Percentiles rank a stretch among this genome's conserved stretches.
Conservation (phyloP, 2,113 vertebrate species). For the Meleagris gallopavo region DNA sequence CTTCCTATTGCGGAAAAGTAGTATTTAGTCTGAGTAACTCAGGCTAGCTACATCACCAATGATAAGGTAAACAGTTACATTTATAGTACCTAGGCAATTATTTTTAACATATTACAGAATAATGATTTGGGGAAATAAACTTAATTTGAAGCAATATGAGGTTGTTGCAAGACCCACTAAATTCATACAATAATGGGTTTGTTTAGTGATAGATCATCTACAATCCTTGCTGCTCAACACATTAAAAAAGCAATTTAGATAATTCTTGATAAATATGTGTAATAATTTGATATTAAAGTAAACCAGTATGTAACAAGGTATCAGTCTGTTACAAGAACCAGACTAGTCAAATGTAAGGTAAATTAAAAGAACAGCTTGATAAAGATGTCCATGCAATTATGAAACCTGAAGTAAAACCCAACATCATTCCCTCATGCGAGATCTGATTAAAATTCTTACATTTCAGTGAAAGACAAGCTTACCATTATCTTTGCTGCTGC, state of each 20-base stretch:
- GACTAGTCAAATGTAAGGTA: background rate
- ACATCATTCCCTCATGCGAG: background rate
- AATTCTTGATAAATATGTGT: background rate
- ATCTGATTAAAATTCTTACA: background rate
- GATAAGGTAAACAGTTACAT: background rate
- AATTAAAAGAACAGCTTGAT: background rate
- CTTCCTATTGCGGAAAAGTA: background rate
- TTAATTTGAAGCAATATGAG: conserved; percentile 57
- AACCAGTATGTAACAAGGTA: background rate
- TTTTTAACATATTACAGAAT: background rate
- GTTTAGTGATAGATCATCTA: background rate
- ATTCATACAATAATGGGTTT: background rate
- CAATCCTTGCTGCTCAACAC: background rate
- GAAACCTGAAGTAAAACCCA: background rate
- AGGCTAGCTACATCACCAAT: background rate
- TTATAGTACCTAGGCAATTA: background rate
- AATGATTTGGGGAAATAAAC: background rate
- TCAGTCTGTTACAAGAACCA: background rate
- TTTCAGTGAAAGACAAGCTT: conserved; percentile 51
- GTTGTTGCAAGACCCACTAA: background rate
- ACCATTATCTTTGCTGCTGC: conserved; percentile 96
- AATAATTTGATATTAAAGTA: background rate
- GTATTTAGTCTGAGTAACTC: background rate
- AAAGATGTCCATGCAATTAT: background rate
- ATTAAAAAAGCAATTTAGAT: background rate